phyloP scores from a whole-genome alignment of 1,140 invertebrate species.

The Drosophila micromelanica region DNA sequence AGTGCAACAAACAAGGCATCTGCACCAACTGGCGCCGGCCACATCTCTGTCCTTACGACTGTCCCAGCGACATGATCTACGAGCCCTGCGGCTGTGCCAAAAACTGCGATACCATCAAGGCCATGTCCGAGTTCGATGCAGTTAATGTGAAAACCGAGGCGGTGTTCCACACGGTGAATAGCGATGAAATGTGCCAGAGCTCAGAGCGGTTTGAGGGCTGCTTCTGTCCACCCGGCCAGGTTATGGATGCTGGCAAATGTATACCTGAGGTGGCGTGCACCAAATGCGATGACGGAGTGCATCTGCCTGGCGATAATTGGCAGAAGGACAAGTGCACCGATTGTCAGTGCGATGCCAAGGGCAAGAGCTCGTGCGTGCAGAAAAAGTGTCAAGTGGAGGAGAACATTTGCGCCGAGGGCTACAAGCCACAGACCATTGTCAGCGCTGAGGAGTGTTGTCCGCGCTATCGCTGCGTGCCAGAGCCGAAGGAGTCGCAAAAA shows the following conservation, averaged over 20 bases:
- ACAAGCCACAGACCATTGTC: slow-evolving; percentile 85
- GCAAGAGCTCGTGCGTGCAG: slow-evolving; percentile 86
- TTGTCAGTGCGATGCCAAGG: slow-evolving; percentile 88
- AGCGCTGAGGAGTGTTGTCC: slow-evolving; percentile 88
- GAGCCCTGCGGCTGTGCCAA: slow-evolving; percentile 89
- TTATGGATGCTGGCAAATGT: slow-evolving; percentile 85
- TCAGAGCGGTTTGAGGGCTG: slow-evolving; percentile 89
- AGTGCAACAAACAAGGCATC: slow-evolving; percentile 88
- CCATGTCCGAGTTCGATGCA: slow-evolving; percentile 69
- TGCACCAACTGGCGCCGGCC: slow-evolving; percentile 89
- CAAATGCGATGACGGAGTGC: slow-evolving; percentile 80
- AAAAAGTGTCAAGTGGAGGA: slow-evolving; percentile 86
- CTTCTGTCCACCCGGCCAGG: slow-evolving; percentile 90
- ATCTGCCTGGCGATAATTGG: slow-evolving; percentile 86
- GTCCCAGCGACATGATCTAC: slow-evolving; percentile 87
- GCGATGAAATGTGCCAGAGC: slow-evolving; percentile 85
- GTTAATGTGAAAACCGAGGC: slow-evolving; percentile 84
- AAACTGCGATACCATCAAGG: slow-evolving; percentile 88
- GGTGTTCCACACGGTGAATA: slow-evolving; percentile 83
- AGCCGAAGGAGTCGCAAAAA: slow-evolving; percentile 84
- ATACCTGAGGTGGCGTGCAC: slow-evolving; percentile 73
- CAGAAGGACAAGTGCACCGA: slow-evolving; percentile 89
- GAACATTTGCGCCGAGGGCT: slow-evolving; percentile 87
- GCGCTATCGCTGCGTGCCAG: slow-evolving; percentile 88
- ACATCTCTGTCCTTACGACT: slow-evolving; percentile 87